These are phyloP conservation scores for Eolophus roseicapilla DNA, from an alignment of 2,113 vertebrate species.

Conservation along the genomic window DNA sequence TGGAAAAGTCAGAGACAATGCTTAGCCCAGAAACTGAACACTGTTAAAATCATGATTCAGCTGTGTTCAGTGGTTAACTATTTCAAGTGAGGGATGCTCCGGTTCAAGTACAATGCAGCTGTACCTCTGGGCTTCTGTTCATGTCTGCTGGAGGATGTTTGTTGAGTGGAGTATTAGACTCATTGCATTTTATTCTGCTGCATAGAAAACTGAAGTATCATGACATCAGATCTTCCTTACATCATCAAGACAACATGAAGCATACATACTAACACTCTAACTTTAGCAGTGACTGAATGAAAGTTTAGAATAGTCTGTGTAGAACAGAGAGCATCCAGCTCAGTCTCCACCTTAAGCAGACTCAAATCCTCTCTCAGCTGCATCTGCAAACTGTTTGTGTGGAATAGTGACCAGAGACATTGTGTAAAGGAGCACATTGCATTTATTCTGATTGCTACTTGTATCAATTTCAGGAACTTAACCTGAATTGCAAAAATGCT, in stretches of 20 bases:
- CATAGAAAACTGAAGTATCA: not conserved
- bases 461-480: not conserved
- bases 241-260: not conserved
- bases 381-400: not conserved
- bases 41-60: not conserved
- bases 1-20: not conserved
- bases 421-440: not conserved
- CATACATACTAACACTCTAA: not conserved
- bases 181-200: not conserved
- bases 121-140: not conserved
- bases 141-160: not conserved
- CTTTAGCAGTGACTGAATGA: not conserved
- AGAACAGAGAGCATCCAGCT: not conserved
- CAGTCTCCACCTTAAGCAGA: not conserved
- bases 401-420: not conserved
- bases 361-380: not conserved
- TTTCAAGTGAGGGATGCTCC: not conserved
- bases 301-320: not conserved
- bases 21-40: not conserved
- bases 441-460: not conserved
- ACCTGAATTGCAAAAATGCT: not conserved
- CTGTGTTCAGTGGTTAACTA: not conserved
- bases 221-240: not conserved
- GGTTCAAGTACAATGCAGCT: not conserved
- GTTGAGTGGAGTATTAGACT: not conserved